Conservation (phyloP, 2,888 invertebrate species). For the Leptothorax acervorum region DNA sequence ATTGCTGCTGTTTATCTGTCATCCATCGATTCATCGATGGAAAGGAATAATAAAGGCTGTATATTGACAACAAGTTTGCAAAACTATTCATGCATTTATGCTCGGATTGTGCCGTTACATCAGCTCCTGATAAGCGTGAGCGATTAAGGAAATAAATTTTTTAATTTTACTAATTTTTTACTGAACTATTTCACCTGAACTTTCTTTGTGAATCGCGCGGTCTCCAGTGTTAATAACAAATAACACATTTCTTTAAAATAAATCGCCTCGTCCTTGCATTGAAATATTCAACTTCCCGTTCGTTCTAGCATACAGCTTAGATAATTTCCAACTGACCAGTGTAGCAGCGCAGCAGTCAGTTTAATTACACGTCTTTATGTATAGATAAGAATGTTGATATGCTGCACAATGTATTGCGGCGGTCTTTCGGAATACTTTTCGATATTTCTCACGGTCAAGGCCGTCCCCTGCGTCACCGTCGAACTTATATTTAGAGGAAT, state of each 20-base stretch:
- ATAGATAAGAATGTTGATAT: slow-evolving; percentile 38
- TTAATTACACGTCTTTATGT: slow-evolving; percentile 23
- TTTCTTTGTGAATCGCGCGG: background rate
- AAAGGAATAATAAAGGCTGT: slow-evolving; percentile 6
- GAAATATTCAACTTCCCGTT: background rate
- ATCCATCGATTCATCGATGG: slow-evolving; percentile 8
- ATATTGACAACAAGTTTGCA: background rate
- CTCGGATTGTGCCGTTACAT: slow-evolving; percentile 6
- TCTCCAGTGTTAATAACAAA: background rate
- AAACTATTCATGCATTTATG: slow-evolving; percentile 13
- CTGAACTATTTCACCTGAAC: background rate
- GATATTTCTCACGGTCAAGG: slow-evolving; percentile 84
- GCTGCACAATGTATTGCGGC: slow-evolving; percentile 5
- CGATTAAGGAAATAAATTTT: background rate
- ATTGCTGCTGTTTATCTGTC: slow-evolving; percentile 26
- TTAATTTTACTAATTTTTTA: background rate
- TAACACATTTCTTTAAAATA: background rate
- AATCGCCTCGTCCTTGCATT: background rate
- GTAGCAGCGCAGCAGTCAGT: background rate
- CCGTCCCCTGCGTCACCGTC: slow-evolving; percentile 77
- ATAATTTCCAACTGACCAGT: background rate
- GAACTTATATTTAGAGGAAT: slow-evolving; percentile 70
- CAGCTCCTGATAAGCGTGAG: background rate
- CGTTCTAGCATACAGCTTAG: background rate
- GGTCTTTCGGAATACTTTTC: slow-evolving; percentile 72